These are phyloP conservation scores for Yponomeuta malinellus DNA, from an alignment of 2,888 invertebrate genomes.

Conservation along the genomic window DNA sequence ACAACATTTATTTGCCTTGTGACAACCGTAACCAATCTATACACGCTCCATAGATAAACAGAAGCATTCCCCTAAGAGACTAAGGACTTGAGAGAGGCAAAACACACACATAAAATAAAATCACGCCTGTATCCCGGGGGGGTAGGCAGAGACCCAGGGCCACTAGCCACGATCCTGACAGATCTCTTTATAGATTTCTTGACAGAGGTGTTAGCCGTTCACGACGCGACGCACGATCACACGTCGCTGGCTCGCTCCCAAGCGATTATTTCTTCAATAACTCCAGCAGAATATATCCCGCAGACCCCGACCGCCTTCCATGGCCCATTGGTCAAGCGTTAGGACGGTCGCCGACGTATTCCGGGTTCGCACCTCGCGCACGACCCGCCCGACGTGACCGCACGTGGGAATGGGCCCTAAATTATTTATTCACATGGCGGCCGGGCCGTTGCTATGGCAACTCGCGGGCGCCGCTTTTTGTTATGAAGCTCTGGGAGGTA, in stretches of 20 bases:
- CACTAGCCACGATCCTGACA: too few relatives aligned
- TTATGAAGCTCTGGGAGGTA: neutral
- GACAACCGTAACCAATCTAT: too few relatives aligned
- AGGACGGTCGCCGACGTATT: neutral
- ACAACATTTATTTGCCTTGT: too few relatives aligned
- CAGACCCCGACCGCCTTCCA: neutral
- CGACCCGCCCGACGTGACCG: slow-evolving; percentile 5
- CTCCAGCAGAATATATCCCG: neutral
- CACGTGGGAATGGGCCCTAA: slow-evolving; percentile 9
- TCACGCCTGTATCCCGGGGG: too few relatives aligned
- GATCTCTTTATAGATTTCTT: too few relatives aligned
- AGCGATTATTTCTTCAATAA: neutral
- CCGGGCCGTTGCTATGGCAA: neutral
- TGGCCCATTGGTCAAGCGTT: neutral
- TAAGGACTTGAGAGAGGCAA: too few relatives aligned
- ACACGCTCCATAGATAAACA: too few relatives aligned
- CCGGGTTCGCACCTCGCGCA: slow-evolving; percentile 8
- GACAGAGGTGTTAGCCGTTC: too few relatives aligned
- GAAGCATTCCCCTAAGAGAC: too few relatives aligned
- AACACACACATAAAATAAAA: too few relatives aligned
- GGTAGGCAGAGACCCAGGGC: too few relatives aligned
- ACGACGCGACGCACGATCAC: too few relatives aligned
- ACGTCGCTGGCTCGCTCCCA: neutral
- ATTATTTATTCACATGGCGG: slow-evolving; percentile 3
- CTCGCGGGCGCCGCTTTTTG: neutral